These are phyloP conservation scores for Ommatoiulus sabulosus DNA, from an alignment of 2,888 invertebrate species.

Conservation along the genomic window DNA sequence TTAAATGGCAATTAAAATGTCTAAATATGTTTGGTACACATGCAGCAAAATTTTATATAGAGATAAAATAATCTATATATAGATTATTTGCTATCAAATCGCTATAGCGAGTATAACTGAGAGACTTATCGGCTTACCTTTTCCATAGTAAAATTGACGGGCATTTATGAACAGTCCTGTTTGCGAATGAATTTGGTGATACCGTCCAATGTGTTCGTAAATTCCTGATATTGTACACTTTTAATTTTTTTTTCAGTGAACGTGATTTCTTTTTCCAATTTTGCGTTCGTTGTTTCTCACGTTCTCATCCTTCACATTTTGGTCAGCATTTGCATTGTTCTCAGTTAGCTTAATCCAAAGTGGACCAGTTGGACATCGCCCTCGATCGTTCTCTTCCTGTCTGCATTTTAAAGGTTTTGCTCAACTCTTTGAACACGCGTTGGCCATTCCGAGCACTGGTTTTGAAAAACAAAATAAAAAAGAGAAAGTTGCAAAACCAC, in stretches of 20 bases:
- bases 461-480: background rate
- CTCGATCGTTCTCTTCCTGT: background rate
- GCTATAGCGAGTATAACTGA: no score
- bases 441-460: background rate
- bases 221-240: background rate
- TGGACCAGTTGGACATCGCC: background rate
- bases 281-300: background rate
- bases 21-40: no score
- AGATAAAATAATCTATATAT: no score
- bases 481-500: conserved; percentile 1
- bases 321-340: background rate
- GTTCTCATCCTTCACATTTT: background rate
- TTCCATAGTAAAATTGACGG: background rate
- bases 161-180: background rate
- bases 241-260: background rate
- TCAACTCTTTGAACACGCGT: background rate
- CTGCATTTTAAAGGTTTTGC: conserved; percentile 2
- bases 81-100: no score
- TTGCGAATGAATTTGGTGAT: background rate
- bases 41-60: no score
- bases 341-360: background rate
- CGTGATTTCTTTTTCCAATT: background rate
- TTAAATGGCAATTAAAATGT: no score
- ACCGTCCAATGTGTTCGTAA: background rate
- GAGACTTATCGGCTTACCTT: no score